These are phyloP conservation scores for Aramus guarauna DNA, from an alignment of 2,113 vertebrate species.

Conservation along the genomic window DNA sequence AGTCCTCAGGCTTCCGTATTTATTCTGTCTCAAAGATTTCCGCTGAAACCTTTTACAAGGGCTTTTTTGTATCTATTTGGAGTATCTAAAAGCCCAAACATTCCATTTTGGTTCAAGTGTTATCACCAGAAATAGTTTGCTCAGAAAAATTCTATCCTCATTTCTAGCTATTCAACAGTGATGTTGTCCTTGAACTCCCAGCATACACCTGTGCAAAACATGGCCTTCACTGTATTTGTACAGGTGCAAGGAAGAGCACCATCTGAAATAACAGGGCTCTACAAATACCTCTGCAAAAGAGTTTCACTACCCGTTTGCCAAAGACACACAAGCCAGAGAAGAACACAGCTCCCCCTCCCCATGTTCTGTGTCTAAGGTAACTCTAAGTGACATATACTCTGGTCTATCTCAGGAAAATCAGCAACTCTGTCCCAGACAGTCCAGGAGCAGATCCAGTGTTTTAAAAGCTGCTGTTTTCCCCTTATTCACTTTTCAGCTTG, in stretches of 20 bases:
- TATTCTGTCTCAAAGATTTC: not conserved
- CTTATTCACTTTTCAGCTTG: not conserved
- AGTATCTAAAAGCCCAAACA: not conserved
- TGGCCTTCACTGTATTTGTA: not conserved
- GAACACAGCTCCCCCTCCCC: not conserved
- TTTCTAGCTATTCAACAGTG: not conserved
- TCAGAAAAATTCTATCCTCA: not conserved
- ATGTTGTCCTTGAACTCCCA: not conserved
- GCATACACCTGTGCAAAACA: not conserved
- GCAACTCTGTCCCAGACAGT: not conserved
- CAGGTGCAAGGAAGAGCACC: not conserved
- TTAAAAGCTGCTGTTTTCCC: not conserved
- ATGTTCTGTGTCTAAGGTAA: not conserved
- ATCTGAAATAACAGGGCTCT: not conserved
- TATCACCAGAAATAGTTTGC: not conserved
- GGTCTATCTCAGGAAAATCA: not conserved
- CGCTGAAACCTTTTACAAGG: not conserved
- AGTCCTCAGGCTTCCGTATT: not conserved
- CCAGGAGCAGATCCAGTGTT: not conserved
- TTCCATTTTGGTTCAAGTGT: not conserved
- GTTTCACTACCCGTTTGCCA: not conserved
- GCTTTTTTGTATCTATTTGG: not conserved
- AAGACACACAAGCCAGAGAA: not conserved
- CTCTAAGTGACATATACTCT: not conserved
- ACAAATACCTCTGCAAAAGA: not conserved